Percentiles rank a stretch among this genome's conserved stretches.
phyloP scores from a whole-genome alignment of 1,140 invertebrate species.

The Caenorhabditis remanei region DNA sequence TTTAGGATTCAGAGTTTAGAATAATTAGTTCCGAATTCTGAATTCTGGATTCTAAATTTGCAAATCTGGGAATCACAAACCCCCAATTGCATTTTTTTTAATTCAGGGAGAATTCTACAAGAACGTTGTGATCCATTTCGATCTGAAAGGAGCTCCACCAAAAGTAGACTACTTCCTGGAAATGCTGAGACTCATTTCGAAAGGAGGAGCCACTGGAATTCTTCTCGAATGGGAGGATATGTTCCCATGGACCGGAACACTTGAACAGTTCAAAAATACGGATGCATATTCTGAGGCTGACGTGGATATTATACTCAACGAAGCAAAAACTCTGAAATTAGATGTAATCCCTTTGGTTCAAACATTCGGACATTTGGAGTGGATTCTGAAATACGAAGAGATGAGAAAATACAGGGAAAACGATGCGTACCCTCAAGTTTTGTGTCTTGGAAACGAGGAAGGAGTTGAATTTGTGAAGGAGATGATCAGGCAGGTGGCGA shows the following conservation, averaged over 20 bases:
- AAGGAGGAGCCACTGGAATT: conserved; percentile 86
- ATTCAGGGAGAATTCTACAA: conserved; percentile 60
- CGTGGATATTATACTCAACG: conserved; percentile 82
- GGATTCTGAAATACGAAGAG: conserved; percentile 67
- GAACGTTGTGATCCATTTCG: conserved; percentile 84
- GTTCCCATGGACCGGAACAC: conserved; percentile 87
- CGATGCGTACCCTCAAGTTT: conserved; percentile 77
- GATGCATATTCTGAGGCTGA: conserved; percentile 86
- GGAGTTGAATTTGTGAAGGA: conserved; percentile 79
- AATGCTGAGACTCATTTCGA: conserved; percentile 84
- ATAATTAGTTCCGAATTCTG: too few species aligned
- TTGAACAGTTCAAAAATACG: conserved; percentile 83
- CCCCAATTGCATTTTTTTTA: background rate
- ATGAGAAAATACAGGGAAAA: conserved; percentile 80
- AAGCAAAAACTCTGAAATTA: conserved; percentile 79
- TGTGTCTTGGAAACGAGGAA: conserved; percentile 79
- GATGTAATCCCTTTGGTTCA: conserved; percentile 91
- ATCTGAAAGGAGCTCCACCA: conserved; percentile 88
- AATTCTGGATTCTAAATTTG: too few species aligned
- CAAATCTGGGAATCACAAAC: background rate
- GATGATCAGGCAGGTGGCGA: conserved; percentile 81
- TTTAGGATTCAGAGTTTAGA: too few species aligned
- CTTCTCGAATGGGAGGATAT: conserved; percentile 96
- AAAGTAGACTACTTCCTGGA: conserved; percentile 83
- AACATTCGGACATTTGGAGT: conserved; percentile 92